Evolutionary conservation across 2,888 invertebrate genomes (phyloP).

Genomic region (Andrena fulva): DNA sequence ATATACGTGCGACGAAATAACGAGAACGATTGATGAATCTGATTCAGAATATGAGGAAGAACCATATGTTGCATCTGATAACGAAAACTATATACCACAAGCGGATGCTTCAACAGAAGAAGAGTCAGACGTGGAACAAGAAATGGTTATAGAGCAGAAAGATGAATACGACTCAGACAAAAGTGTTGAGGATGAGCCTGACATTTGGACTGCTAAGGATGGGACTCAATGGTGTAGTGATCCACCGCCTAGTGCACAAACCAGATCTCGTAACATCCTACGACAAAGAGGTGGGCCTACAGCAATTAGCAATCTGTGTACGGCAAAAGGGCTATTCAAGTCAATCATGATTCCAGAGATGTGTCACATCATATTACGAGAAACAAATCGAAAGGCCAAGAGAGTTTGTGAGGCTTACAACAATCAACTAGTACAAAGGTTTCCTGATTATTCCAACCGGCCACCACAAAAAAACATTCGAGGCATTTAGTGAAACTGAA

Average conservation of each 20-base stretch:
- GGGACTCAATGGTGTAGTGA: slow-evolving; percentile 2
- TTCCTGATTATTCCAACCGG: slow-evolving; percentile 1
- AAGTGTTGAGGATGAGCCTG: neutral
- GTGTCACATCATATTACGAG: slow-evolving; percentile 7
- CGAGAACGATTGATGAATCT: too few species aligned
- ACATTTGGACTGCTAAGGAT: slow-evolving; percentile 9
- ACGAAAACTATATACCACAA: too few species aligned
- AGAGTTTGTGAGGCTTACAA: slow-evolving; percentile 2
- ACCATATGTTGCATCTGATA: too few species aligned
- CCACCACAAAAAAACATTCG: neutral
- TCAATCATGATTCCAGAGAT: slow-evolving; percentile 1
- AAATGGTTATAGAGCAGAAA: too few species aligned
- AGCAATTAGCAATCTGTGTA: slow-evolving; percentile 1
- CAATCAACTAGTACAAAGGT: slow-evolving; percentile 6
- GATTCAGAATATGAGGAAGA: too few species aligned
- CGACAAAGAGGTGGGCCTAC: slow-evolving; percentile 4
- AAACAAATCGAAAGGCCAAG: slow-evolving; percentile 10
- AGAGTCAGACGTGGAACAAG: too few species aligned
- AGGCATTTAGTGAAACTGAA: too few species aligned
- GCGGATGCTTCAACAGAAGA: too few species aligned
- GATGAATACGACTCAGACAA: too few species aligned
- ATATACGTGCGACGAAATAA: too few species aligned
- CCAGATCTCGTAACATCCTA: slow-evolving; percentile 9
- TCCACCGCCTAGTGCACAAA: neutral
- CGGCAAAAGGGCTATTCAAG: neutral